A percentile compares a stretch with the other conserved stretches of the same genome.
phyloP scores from a whole-genome alignment of 2,888 invertebrate species.

The Microdon myrmicae region DNA sequence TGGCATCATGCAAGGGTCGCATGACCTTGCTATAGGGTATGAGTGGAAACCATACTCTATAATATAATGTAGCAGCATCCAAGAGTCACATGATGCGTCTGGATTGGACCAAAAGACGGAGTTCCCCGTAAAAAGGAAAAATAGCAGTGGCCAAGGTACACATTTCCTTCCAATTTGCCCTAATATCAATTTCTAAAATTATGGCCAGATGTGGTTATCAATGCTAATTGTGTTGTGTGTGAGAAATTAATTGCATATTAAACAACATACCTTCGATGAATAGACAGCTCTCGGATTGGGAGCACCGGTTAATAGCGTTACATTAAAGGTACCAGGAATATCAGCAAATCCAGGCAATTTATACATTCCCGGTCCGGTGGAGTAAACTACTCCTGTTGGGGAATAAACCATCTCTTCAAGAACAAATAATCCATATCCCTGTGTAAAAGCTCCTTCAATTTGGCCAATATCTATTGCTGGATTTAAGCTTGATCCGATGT shows the following conservation, averaged over 20 bases:
- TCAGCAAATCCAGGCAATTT: constrained; percentile 94
- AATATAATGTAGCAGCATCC: too few species aligned
- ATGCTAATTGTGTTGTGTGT: not conserved
- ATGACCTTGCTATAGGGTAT: too few species aligned
- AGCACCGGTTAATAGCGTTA: constrained; percentile 88
- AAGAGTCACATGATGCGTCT: too few species aligned
- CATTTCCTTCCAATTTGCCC: not conserved
- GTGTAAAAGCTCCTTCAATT: constrained; percentile 93
- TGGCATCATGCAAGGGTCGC: too few species aligned
- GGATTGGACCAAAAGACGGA: too few species aligned
- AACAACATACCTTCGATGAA: constrained; percentile 90
- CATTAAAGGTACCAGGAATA: constrained; percentile 92
- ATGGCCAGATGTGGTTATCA: not conserved
- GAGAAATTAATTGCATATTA: not conserved
- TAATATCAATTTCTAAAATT: not conserved
- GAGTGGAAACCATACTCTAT: too few species aligned
- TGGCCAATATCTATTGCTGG: constrained; percentile 98
- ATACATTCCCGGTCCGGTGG: constrained; percentile 92
- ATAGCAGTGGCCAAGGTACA: too few species aligned
- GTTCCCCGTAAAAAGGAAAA: too few species aligned
- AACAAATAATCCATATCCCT: constrained; percentile 93
- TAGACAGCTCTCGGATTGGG: constrained; percentile 91
- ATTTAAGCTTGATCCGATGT: constrained; percentile 92
- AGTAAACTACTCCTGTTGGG: constrained; percentile 82
- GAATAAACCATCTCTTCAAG: constrained; percentile 91